Conservation (phyloP, 2,113 vertebrate genomes). For the Microcebus lehilahytsara region DNA sequence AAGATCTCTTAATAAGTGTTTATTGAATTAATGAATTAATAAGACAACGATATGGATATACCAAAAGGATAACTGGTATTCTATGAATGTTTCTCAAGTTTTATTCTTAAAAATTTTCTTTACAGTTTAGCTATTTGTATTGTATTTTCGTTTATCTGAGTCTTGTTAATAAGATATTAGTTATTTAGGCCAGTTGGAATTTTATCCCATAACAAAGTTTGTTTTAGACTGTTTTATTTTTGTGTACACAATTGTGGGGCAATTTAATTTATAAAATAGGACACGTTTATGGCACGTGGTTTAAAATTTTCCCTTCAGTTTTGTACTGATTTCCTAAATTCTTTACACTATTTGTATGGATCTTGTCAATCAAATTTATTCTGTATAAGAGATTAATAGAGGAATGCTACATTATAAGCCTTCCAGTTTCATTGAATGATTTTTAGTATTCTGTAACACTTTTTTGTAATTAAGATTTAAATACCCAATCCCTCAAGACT, state of each 20-base stretch:
- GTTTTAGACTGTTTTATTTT: conserved; percentile 64
- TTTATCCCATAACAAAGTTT: conserved; percentile 38
- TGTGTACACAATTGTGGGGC: conserved; percentile 13
- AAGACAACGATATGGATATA: background rate
- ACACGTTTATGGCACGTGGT: conserved; percentile 58
- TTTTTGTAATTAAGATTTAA: conserved; percentile 92
- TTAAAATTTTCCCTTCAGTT: conserved; percentile 67
- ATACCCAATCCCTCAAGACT: conserved; percentile 86
- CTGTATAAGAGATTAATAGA: conserved; percentile 74
- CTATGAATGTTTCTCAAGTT: background rate
- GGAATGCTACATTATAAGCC: conserved; percentile 56
- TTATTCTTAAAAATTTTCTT: background rate
- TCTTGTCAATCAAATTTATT: conserved; percentile 74
- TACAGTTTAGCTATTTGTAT: background rate
- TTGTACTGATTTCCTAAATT: conserved; percentile 68
- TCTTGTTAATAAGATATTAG: conserved; percentile 38
- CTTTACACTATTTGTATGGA: conserved; percentile 70
- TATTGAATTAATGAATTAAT: conserved; percentile 12
- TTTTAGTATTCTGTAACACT: conserved; percentile 82
- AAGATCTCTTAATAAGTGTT: background rate
- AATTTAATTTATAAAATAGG: conserved; percentile 67
- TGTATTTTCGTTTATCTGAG: conserved; percentile 50
- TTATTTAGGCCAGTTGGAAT: conserved; percentile 44
- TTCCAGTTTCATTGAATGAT: conserved; percentile 79
- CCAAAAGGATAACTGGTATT: background rate